Evolutionary conservation across 2,888 invertebrate species (phyloP).

Genomic region (Torymus tubicola): DNA sequence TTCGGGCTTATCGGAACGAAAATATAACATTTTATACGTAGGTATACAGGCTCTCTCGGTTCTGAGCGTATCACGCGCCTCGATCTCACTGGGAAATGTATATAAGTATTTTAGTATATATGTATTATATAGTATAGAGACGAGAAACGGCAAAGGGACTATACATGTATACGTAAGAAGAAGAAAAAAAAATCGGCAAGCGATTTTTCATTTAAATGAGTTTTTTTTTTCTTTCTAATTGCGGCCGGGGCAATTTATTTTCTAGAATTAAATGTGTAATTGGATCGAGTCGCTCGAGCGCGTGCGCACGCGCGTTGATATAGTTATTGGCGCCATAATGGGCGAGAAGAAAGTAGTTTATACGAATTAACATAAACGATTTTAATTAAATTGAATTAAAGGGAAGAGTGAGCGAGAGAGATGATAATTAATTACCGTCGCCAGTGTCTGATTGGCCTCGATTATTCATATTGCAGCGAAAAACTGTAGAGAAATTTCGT

Average conservation of each 20-base stretch:
- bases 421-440: no score
- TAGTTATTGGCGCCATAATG: slow-evolving; percentile 1
- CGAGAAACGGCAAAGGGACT: no score
- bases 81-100: slow-evolving; percentile 22
- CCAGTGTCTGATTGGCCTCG: no score
- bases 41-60: neutral
- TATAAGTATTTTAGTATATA: slow-evolving; percentile 17
- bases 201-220: slow-evolving; percentile 36
- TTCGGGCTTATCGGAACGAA: slow-evolving; percentile 38
- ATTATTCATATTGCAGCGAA: no score
- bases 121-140: no score
- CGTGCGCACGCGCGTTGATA: neutral
- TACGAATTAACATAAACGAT: no score
- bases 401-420: no score
- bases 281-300: slow-evolving; percentile 13
- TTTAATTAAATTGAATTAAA: no score
- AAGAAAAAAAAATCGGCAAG: slow-evolving; percentile 4
- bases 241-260: slow-evolving; percentile 14
- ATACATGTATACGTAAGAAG: no score
- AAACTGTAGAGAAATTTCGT: no score
- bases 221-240: slow-evolving; percentile 18
- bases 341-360: no score
- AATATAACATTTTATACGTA: neutral
- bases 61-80: slow-evolving; percentile 34
- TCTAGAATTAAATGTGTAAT: slow-evolving; percentile 29